Evolutionary conservation across 2,888 invertebrate genomes (phyloP).

Genomic region (Orthosia cruda): DNA sequence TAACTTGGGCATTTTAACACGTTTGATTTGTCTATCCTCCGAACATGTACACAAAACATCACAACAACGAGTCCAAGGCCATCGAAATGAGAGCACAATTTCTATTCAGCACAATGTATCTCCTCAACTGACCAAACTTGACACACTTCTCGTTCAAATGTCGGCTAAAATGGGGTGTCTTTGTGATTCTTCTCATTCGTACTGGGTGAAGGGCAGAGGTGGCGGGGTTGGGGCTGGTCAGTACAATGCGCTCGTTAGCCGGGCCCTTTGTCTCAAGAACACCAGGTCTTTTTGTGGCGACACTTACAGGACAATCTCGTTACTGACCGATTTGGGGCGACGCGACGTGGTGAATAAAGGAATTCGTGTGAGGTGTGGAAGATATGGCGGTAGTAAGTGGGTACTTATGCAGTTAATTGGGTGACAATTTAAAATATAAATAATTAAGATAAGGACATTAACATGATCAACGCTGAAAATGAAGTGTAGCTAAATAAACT

Average conservation of each 20-base stretch:
- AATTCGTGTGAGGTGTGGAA: not conserved
- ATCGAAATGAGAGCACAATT: not conserved
- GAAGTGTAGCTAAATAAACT: not conserved
- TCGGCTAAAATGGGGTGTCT: conserved; percentile 55
- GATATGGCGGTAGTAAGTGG: not conserved
- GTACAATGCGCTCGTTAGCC: conserved; percentile 72
- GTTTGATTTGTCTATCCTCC: too few species aligned
- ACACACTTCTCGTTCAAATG: conserved; percentile 52
- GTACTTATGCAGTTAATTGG: too few species aligned
- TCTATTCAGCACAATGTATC: conserved; percentile 38
- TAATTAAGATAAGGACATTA: not conserved
- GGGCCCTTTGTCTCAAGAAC: conserved; percentile 63
- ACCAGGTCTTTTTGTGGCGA: conserved; percentile 56
- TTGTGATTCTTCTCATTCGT: conserved; percentile 63
- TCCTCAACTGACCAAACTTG: conserved; percentile 46
- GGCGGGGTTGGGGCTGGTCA: conserved; percentile 22
- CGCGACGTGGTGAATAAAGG: not conserved
- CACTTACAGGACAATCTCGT: conserved; percentile 49
- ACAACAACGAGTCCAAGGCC: not conserved
- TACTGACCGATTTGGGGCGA: conserved; percentile 32
- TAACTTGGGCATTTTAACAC: not conserved
- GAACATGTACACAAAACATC: not conserved
- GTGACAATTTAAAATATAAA: not conserved
- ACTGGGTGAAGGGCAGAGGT: conserved; percentile 27
- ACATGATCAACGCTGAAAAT: not conserved